Base-by-base conservation (phyloP, 2,797 vertebrate species). In the Molossus alvarezi region DNA sequence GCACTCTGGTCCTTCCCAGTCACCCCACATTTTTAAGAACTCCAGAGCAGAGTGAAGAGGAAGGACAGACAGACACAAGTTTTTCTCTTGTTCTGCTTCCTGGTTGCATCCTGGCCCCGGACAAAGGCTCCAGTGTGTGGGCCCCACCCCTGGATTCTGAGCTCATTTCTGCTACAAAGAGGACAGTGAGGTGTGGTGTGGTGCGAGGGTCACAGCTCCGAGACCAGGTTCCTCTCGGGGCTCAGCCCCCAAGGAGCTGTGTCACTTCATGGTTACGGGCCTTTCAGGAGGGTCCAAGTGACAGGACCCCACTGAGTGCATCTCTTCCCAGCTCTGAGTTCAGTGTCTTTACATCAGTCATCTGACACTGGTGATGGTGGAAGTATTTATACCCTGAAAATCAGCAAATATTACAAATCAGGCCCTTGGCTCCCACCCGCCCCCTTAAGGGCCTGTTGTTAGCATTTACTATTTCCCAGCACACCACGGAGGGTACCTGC, bases 351-450 rank as follows among this genome's bases (percentile, higher is more conserved):
- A 75, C 0, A 0, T 9, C 8, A 1, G 33, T 65, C 18, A 18
- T 75, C 84, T 95, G 76, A 95, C 58, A 81, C 27, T 88, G 60
- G 69, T 45, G 20, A 15, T 58, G 18, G 51, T 80, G 64, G 41
- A 41, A 89, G 12, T 79, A 89, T 80, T 91, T 89, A 58, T 11
- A 89, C 6, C 80, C 51, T 71, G 72, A 37, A 96, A 92, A 92
- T 94, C 25, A 87, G 23, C 71, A 73, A 86, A 67, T 69, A 58
- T 7, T 82, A 67, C 2, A 79, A 88, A 91, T 80, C n/a, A 89
- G 10, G 33, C 29, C 14, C 53, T 51, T 12, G 23, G n/a, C 17
- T 37, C 5, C 41, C 4, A 29, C 5, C 6, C 6, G 41, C 23
- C 12, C 10, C 3, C 0, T 4, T 5, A 9, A 81, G 41, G 9